Conservation (phyloP, 2,888 invertebrate genomes). For the Criorhina ranunculi region DNA sequence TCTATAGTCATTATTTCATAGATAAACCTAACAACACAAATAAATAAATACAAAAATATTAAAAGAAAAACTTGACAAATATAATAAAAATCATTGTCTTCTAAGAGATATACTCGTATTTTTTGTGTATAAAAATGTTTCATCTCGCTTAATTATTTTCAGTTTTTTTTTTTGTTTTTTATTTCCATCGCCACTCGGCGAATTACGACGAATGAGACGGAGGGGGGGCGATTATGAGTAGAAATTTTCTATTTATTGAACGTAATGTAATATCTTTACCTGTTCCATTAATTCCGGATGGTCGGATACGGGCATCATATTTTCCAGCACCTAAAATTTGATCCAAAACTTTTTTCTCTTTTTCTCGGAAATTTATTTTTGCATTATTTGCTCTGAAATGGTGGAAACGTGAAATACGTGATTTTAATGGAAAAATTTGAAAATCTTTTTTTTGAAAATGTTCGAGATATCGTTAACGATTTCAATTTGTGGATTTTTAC, state of each 20-base stretch:
- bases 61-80: neutral
- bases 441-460: constrained; percentile 65
- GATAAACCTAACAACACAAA: constrained; percentile 9
- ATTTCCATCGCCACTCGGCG: neutral
- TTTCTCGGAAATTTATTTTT: constrained; percentile 96
- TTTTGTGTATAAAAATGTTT: constrained; percentile 37
- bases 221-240: constrained; percentile 21
- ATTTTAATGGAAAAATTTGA: constrained; percentile 75
- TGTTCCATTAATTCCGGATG: constrained; percentile 97
- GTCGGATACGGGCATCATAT: constrained; percentile 96
- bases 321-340: constrained; percentile 95
- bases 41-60: neutral
- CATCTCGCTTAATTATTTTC: constrained; percentile 11
- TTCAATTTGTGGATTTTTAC: constrained; percentile 25
- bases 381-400: constrained; percentile 90
- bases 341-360: constrained; percentile 97
- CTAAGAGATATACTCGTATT: neutral
- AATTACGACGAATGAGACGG: constrained; percentile 19
- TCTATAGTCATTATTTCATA: neutral
- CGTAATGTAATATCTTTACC: constrained; percentile 87
- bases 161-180: constrained; percentile 6
- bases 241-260: constrained; percentile 36
- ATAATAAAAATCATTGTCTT: no score
- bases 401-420: constrained; percentile 77
- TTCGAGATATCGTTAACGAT: constrained; percentile 69